These are phyloP conservation scores for Anoplius nigerrimus DNA, from an alignment of 2,888 invertebrate genomes.

Conservation along the genomic window DNA sequence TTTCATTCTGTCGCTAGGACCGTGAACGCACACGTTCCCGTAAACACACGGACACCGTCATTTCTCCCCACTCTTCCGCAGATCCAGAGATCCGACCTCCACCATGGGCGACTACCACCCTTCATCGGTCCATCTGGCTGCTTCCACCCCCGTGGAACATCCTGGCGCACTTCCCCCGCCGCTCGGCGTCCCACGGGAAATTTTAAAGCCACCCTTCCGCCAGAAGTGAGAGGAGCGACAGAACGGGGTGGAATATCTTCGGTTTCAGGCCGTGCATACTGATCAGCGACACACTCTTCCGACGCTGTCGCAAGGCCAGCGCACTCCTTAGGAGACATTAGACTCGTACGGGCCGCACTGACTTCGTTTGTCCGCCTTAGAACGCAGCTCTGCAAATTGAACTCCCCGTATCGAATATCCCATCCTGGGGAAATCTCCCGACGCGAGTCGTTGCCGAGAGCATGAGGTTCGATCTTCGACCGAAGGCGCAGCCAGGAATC, in stretches of 20 bases:
- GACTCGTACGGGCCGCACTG: slow-evolving; percentile 11
- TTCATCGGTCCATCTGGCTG: slow-evolving; percentile 20
- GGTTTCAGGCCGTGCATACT: slow-evolving; percentile 42
- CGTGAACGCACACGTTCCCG: not conserved
- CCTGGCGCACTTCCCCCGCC: slow-evolving; percentile 26
- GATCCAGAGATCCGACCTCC: no score
- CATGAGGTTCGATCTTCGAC: no score
- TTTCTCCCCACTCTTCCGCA: not conserved
- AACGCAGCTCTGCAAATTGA: not conserved
- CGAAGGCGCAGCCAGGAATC: no score
- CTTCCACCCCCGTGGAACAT: not conserved
- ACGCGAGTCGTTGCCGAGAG: not conserved
- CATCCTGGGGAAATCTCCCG: not conserved
- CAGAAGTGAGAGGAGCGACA: slow-evolving; percentile 9
- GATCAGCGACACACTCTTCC: slow-evolving; percentile 35
- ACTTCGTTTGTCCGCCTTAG: not conserved
- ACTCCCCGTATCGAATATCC: not conserved
- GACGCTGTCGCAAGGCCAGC: not conserved
- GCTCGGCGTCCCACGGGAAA: slow-evolving; percentile 54
- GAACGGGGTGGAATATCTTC: slow-evolving; percentile 30
- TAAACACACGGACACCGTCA: not conserved
- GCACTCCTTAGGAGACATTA: slow-evolving; percentile 18
- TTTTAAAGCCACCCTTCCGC: slow-evolving; percentile 48
- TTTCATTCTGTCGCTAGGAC: no score
- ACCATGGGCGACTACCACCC: slow-evolving; percentile 9